Evolutionary conservation across 2,888 invertebrate species (phyloP).

Genomic region (Sturmia bella): DNA sequence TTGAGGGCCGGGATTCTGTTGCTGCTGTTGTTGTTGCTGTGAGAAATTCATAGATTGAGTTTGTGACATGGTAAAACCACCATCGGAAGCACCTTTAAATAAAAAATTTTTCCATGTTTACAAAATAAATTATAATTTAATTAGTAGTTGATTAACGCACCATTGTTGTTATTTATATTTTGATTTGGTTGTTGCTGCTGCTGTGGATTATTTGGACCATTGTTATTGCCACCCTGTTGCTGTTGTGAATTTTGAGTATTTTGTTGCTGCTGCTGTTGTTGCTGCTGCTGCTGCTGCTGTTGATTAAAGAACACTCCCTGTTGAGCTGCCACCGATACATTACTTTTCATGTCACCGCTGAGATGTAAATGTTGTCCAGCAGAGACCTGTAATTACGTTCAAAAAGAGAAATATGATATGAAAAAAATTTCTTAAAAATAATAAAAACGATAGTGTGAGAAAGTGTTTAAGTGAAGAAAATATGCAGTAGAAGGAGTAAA

Average conservation of each 20-base stretch:
- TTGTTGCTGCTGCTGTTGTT: conserved; percentile 78
- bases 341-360: conserved; percentile 87
- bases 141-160: conserved; percentile 72
- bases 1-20: conserved; percentile 83
- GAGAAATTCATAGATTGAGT: conserved; percentile 93
- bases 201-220: conserved; percentile 75
- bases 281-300: conserved; percentile 80
- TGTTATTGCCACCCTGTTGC: conserved; percentile 77
- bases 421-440: conserved; percentile 12
- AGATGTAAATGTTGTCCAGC: conserved; percentile 93
- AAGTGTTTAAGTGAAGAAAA: conserved; percentile 13
- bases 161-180: conserved; percentile 80
- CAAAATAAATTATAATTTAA: conserved; percentile 10
- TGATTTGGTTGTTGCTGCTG: conserved; percentile 76
- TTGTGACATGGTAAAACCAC: conserved; percentile 89
- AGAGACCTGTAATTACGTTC: conserved; percentile 85
- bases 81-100: conserved; percentile 78
- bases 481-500: too few relatives aligned
- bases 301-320: conserved; percentile 90
- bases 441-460: neutral
- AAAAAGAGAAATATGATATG: neutral
- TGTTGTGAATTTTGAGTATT: conserved; percentile 74
- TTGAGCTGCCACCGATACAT: conserved; percentile 91
- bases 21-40: conserved; percentile 83
- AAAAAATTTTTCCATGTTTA: neutral